Conservation (phyloP, 2,888 invertebrate genomes). For the Auanema freiburgensis region DNA sequence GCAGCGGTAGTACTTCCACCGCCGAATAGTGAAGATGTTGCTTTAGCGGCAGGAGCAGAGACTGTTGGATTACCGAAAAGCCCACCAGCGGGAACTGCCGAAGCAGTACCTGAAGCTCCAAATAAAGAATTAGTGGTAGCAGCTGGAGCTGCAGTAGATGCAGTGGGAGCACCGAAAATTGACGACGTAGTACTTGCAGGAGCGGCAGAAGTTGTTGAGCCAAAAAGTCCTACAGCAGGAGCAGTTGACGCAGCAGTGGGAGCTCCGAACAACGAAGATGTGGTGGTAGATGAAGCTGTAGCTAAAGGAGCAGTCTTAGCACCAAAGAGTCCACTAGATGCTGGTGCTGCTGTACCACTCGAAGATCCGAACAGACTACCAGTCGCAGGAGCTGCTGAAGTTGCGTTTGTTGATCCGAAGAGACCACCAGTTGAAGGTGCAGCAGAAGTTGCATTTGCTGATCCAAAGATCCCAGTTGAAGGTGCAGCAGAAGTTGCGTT, state of each 20-base stretch:
- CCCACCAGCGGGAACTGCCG: slow-evolving; percentile 8
- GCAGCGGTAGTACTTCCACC: slow-evolving; percentile 7
- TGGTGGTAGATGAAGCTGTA: slow-evolving; percentile 18
- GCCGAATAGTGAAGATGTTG: background rate
- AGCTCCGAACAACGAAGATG: slow-evolving; percentile 30
- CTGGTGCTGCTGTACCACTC: slow-evolving; percentile 9
- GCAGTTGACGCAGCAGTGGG: slow-evolving; percentile 18
- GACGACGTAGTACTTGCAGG: background rate
- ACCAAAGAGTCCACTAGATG: background rate
- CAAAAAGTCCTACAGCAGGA: slow-evolving; percentile 10
- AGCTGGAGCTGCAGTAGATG: background rate
- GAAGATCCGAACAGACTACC: slow-evolving; percentile 20
- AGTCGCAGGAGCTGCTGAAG: slow-evolving; percentile 8
- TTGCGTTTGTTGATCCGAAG: slow-evolving; percentile 23
- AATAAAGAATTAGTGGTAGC: background rate
- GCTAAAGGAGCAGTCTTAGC: slow-evolving; percentile 10
- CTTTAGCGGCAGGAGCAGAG: background rate
- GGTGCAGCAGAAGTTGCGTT: no score
- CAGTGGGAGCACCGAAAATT: no score
- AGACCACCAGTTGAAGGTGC: slow-evolving; percentile 14
- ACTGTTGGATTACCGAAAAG: slow-evolving; percentile 8
- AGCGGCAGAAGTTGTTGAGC: slow-evolving; percentile 10
- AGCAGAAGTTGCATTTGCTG: slow-evolving; percentile 6
- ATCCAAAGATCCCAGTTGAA: slow-evolving; percentile 8
- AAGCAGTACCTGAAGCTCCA: slow-evolving; percentile 8